Base-by-base conservation (phyloP, 2,113 vertebrate genomes). In the Dunckerocampus dactyliophorus region DNA sequence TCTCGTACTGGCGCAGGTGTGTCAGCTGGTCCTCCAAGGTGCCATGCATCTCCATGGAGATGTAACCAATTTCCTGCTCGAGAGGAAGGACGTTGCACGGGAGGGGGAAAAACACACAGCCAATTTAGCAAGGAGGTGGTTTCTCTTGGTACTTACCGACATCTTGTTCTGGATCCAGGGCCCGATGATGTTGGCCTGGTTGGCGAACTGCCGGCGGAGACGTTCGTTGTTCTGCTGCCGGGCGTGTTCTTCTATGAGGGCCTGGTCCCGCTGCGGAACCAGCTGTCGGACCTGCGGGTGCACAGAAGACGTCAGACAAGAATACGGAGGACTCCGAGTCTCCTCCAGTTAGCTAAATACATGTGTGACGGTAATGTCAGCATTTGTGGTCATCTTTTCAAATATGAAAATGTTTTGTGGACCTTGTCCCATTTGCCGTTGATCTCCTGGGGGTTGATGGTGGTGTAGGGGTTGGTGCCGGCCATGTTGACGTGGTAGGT, bases 121-220 rank as follows among this genome's bases (percentile, higher is more conserved):
- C 37, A 39, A 12, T 39, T 39, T 39, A 14, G 39, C 39, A 14
- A 43, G 1, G 13, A 20, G 43, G 12, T 16, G 6, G 15, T 7
- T 11, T 13, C 6, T 9, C 12, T 4, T 31, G 3, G 12, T 11
- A 76, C 84, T 69, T 74, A 98, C 97, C 94, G 96, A 92, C 97
- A 99, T 99, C 88, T 99, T 99, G 79, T 88, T 98, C 89, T 99
- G 97, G 85, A 99, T 98, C 97, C 97, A 99, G 69, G 96, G 96
- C 24, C 97, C 97, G 1, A 99, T 97, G 72, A 97, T 89, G 3
- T 99, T 99, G 82, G 97, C 97, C 85, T 97, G 96, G 66, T 91
- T 93, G 34, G 92, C 96, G n/a, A 99, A 99, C 87, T 99, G 97
- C 71, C 95, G 92, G 63, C 95, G 94, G 75, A 99, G 92, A 2